Evolutionary conservation across 2,888 invertebrate species (phyloP).

Genomic region (Trachelus troglodyta): DNA sequence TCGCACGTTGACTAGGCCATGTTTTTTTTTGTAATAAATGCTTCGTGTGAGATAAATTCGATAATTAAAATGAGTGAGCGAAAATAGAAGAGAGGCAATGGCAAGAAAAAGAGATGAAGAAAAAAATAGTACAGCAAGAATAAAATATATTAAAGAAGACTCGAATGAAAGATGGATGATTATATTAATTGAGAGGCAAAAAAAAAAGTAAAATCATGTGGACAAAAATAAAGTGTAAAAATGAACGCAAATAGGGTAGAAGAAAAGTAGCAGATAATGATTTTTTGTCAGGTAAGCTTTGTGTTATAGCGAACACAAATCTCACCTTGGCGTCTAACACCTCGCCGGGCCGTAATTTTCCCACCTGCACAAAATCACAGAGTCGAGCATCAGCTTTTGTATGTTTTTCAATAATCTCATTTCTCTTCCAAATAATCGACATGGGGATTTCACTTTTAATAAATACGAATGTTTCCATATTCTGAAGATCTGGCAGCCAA

Average conservation of each 20-base stretch:
- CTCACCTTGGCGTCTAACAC: conserved; percentile 82
- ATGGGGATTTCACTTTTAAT: neutral
- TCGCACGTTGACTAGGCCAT: neutral
- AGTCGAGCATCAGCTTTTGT: conserved; percentile 28
- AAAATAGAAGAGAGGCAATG: neutral
- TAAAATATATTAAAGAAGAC: neutral
- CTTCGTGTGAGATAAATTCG: neutral
- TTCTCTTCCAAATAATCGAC: neutral
- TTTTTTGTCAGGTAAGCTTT: conserved; percentile 65
- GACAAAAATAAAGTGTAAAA: conserved; percentile 20
- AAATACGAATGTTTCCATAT: neutral
- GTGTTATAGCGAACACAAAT: conserved; percentile 71
- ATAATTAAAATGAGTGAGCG: neutral
- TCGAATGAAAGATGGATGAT: neutral
- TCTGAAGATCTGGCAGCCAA: neutral
- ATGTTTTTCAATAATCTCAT: neutral
- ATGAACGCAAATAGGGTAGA: conserved; percentile 19
- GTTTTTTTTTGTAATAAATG: neutral
- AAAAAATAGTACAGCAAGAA: neutral
- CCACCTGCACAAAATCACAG: conserved; percentile 72
- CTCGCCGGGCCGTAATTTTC: conserved; percentile 84
- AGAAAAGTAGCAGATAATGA: conserved; percentile 19
- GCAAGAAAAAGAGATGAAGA: neutral
- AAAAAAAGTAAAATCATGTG: neutral
- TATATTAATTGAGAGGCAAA: neutral